A percentile compares a stretch with the other conserved stretches of the same genome.
Conservation (phyloP, 1,140 invertebrate genomes). For the Brachionus plicatilis region DNA sequence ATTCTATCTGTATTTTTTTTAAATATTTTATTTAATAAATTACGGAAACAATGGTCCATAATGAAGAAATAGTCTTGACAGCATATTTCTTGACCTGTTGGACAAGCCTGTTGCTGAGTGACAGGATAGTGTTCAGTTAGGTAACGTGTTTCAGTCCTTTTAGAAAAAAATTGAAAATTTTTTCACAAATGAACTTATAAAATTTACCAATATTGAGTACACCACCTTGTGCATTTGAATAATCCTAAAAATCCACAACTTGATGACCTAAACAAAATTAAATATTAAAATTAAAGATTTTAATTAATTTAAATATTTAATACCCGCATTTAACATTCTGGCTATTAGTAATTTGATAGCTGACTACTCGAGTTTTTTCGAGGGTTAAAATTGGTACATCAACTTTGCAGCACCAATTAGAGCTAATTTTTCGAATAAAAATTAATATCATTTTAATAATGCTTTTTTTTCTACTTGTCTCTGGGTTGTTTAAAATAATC, state of each 20-base stretch:
- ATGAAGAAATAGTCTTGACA: constrained; percentile 32
- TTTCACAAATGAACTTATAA: too few species aligned
- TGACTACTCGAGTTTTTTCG: neutral
- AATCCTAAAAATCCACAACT: constrained; percentile 37
- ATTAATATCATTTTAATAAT: neutral
- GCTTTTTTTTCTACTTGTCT: neutral
- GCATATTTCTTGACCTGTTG: neutral
- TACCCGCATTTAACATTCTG: constrained; percentile 37
- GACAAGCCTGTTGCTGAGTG: constrained; percentile 31
- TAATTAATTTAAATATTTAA: neutral
- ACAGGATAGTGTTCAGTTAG: neutral
- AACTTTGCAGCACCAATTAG: constrained; percentile 39
- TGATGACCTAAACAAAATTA: neutral
- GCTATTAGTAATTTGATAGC: neutral
- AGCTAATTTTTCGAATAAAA: neutral
- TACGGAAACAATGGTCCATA: constrained; percentile 35
- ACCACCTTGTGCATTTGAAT: constrained; percentile 22
- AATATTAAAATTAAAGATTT: neutral
- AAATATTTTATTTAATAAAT: neutral
- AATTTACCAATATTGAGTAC: constrained; percentile 31
- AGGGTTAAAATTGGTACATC: neutral
- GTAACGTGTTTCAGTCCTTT: neutral
- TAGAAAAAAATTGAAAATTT: neutral
- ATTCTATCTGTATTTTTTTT: neutral
- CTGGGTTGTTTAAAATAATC: neutral